A percentile compares a stretch with the other conserved stretches of the same genome.
Evolutionary conservation across 1,140 invertebrate species (phyloP).

Genomic region (Fopius arisanus): DNA sequence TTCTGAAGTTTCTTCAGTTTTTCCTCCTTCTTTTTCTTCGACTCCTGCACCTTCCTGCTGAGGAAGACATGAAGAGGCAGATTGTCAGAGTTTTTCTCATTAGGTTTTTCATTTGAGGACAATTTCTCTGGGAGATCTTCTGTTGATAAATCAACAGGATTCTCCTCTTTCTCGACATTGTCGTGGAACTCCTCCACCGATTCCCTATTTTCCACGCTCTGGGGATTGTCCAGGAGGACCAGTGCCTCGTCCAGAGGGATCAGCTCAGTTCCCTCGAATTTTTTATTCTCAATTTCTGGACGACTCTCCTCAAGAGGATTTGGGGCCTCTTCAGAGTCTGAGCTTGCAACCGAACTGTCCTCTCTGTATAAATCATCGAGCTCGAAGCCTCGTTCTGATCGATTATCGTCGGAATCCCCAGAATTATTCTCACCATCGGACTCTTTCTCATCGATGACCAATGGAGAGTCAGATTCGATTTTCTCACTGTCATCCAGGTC

Average conservation of each 20-base stretch:
- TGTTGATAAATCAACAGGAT: constrained; percentile 25
- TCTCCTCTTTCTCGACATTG: constrained; percentile 31
- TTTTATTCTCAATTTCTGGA: constrained; percentile 2
- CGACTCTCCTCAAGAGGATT: constrained; percentile 38
- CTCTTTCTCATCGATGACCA: constrained; percentile 55
- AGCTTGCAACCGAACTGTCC: constrained; percentile 49
- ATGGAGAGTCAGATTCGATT: constrained; percentile 54
- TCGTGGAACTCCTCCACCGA: constrained; percentile 12
- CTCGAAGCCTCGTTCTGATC: constrained; percentile 49
- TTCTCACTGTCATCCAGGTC: constrained; percentile 51
- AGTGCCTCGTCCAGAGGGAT: constrained; percentile 53
- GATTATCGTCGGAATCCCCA: constrained; percentile 50
- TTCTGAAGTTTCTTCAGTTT: constrained; percentile 51
- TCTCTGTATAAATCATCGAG: constrained; percentile 61
- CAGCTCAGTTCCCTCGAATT: constrained; percentile 38
- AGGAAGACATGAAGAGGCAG: constrained; percentile 59
- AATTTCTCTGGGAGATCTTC: constrained; percentile 54
- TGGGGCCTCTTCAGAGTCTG: constrained; percentile 40
- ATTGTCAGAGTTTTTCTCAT: constrained; percentile 53
- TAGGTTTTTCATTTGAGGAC: constrained; percentile 54
- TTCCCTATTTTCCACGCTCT: neutral
- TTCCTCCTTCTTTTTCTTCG: constrained; percentile 59
- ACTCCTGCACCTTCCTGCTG: constrained; percentile 60
- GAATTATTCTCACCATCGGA: constrained; percentile 35
- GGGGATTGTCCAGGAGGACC: constrained; percentile 43